Conservation (phyloP, 1,140 invertebrate genomes). For the Drosophila lowei region DNA sequence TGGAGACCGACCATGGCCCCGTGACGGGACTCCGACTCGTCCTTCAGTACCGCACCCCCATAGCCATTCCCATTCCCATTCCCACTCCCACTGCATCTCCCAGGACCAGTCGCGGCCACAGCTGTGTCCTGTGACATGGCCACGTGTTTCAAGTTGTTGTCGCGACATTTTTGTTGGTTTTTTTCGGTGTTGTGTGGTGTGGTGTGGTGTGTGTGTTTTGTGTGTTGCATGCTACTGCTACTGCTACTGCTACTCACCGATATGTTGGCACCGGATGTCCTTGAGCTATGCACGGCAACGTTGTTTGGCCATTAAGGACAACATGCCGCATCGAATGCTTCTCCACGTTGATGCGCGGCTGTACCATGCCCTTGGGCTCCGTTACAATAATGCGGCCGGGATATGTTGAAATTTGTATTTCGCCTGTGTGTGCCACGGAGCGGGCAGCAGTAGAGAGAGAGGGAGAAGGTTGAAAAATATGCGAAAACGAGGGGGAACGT, state of each 20-base stretch:
- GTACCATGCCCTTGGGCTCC: constrained; percentile 89
- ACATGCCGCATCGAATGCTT: constrained; percentile 87
- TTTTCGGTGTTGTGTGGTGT: constrained; percentile 28
- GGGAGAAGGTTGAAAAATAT: constrained; percentile 38
- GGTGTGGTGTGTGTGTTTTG: constrained; percentile 33
- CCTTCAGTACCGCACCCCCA: background rate
- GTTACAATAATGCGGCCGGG: constrained; percentile 87
- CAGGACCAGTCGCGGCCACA: background rate
- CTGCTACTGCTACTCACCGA: constrained; percentile 84
- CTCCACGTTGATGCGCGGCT: constrained; percentile 88
- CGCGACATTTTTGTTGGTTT: constrained; percentile 36
- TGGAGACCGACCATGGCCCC: constrained; percentile 10
- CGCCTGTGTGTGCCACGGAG: constrained; percentile 81
- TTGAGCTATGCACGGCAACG: constrained; percentile 89
- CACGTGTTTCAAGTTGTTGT: constrained; percentile 49
- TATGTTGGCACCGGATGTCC: constrained; percentile 90
- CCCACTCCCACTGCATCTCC: background rate
- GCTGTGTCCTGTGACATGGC: constrained; percentile 49
- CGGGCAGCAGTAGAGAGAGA: background rate
- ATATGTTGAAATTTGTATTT: constrained; percentile 86
- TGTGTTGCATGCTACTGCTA: constrained; percentile 9
- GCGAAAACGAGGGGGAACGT: constrained; percentile 23
- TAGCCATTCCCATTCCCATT: background rate
- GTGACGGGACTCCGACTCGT: background rate
- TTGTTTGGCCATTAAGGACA: constrained; percentile 88